Conservation (phyloP, 2,797 vertebrate species). For the Sebastes itinus region DNA sequence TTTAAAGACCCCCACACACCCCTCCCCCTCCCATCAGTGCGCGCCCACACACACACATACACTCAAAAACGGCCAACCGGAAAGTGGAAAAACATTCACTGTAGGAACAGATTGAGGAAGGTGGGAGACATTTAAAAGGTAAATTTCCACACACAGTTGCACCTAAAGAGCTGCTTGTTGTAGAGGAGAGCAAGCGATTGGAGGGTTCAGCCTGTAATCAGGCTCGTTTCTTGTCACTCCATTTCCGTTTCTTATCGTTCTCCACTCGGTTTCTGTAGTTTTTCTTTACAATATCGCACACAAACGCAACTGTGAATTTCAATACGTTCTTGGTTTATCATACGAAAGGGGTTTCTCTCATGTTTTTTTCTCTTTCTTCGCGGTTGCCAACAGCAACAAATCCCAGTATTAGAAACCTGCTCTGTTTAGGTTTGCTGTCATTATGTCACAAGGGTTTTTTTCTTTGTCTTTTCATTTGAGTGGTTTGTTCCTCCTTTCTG, state of each 20-base stretch:
- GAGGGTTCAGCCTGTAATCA: slow-evolving; percentile 76
- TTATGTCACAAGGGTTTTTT: slow-evolving; percentile 52
- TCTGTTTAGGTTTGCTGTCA: slow-evolving; percentile 83
- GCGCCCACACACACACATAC: slow-evolving; percentile 39
- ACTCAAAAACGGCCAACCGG: slow-evolving; percentile 56
- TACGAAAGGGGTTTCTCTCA: slow-evolving; percentile 73
- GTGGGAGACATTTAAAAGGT: slow-evolving; percentile 49
- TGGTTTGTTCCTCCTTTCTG: slow-evolving; percentile 56
- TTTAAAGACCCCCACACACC: slow-evolving; percentile 52
- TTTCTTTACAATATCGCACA: slow-evolving; percentile 77
- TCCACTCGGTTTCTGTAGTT: slow-evolving; percentile 75
- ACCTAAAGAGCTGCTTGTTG: slow-evolving; percentile 68
- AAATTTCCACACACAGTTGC: slow-evolving; percentile 60
- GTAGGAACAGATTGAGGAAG: slow-evolving; percentile 58
- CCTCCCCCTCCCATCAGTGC: slow-evolving; percentile 19
- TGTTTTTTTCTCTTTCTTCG: slow-evolving; percentile 71
- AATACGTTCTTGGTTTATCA: slow-evolving; percentile 84
- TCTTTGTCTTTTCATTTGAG: slow-evolving; percentile 33
- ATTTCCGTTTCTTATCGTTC: slow-evolving; percentile 80
- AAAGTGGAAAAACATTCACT: slow-evolving; percentile 45
- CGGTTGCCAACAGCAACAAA: slow-evolving; percentile 93
- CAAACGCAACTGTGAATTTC: slow-evolving; percentile 92
- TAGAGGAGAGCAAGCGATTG: slow-evolving; percentile 59
- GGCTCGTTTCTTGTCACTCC: slow-evolving; percentile 74
- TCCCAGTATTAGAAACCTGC: slow-evolving; percentile 98